Evolutionary conservation across 2,888 invertebrate species (phyloP).

Genomic region (Entomobrya proxima): DNA sequence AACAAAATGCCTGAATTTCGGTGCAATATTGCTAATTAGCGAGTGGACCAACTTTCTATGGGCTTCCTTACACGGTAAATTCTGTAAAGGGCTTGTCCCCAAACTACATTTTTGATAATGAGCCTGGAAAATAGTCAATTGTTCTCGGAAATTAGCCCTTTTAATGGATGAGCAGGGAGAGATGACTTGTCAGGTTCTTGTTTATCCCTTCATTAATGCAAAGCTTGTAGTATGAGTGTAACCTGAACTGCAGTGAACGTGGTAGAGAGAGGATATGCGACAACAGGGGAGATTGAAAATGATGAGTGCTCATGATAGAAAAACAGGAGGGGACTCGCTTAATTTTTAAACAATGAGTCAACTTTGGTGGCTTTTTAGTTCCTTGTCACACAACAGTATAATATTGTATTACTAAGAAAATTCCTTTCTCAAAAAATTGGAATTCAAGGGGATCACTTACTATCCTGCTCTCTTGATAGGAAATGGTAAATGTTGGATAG

Average conservation of each 20-base stretch:
- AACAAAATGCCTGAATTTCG: constrained; percentile 54
- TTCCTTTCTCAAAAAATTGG: constrained; percentile 7
- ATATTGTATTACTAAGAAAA: neutral
- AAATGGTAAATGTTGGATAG: too few species aligned
- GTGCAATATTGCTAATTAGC: constrained; percentile 48
- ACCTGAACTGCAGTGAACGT: neutral
- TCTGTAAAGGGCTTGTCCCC: constrained; percentile 15
- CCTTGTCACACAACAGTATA: neutral
- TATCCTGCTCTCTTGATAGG: neutral
- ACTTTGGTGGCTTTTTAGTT: constrained; percentile 51
- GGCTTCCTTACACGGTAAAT: constrained; percentile 28
- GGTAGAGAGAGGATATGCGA: neutral
- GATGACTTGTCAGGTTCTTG: constrained; percentile 40
- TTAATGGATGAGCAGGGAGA: constrained; percentile 26
- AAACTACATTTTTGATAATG: neutral
- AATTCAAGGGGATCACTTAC: neutral
- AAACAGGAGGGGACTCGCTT: constrained; percentile 44
- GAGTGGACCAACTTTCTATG: neutral
- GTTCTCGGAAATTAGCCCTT: constrained; percentile 41
- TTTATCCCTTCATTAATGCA: constrained; percentile 31
- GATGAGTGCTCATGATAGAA: constrained; percentile 14
- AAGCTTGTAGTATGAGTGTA: neutral
- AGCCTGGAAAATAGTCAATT: constrained; percentile 18
- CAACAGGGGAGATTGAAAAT: neutral
- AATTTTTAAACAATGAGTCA: constrained; percentile 49